Conservation (phyloP, 2,888 invertebrate species). For the Bugulina stolonifera region DNA sequence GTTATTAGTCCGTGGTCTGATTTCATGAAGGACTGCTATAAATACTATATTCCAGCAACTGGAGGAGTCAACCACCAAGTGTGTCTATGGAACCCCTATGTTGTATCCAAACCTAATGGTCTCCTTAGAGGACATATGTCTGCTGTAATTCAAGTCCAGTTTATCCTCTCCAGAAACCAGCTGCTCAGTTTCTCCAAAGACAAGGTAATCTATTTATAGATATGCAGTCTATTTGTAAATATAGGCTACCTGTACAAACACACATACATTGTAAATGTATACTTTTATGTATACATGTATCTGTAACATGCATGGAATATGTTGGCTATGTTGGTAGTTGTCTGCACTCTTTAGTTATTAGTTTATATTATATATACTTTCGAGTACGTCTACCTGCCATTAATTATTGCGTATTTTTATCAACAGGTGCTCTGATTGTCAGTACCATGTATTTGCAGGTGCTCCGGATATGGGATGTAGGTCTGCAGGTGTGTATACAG, state of each 20-base stretch:
- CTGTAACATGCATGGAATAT: neutral
- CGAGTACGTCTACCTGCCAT: no score
- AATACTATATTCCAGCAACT: constrained; percentile 47
- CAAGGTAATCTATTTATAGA: no score
- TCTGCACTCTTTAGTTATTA: neutral
- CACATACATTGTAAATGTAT: neutral
- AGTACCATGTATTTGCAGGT: constrained; percentile 35
- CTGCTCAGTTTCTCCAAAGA: constrained; percentile 53
- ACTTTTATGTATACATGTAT: neutral
- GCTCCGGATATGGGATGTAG: constrained; percentile 53
- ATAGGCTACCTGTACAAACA: no score
- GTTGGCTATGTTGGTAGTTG: neutral
- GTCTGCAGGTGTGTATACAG: constrained; percentile 53
- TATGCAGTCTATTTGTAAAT: no score
- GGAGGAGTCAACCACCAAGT: constrained; percentile 53
- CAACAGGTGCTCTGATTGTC: no score
- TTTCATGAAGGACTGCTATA: no score
- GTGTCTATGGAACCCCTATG: constrained; percentile 53
- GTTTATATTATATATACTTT: neutral
- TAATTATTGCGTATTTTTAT: no score
- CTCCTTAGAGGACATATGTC: constrained; percentile 53
- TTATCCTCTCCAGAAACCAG: constrained; percentile 47
- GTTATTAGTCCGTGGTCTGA: no score
- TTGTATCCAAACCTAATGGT: constrained; percentile 53
- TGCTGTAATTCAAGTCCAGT: constrained; percentile 51